Percentiles rank a stretch among this genome's conserved stretches.
These are phyloP conservation scores for Papilio elwesi DNA, from an alignment of 2,888 invertebrate species.

Conservation along the genomic window DNA sequence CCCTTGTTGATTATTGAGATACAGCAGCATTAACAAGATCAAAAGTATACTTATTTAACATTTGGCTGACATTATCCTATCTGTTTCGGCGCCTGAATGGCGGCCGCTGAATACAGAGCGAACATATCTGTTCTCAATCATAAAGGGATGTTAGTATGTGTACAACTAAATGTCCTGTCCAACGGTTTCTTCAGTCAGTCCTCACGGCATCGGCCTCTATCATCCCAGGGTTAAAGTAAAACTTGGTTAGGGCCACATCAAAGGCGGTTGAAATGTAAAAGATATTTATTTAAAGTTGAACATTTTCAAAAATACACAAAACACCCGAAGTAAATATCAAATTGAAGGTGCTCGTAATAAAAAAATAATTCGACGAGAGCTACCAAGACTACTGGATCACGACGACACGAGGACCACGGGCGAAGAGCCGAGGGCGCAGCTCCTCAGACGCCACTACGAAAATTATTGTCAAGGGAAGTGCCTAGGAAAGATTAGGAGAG, in stretches of 20 bases:
- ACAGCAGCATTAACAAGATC: too few species aligned
- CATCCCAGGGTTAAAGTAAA: too few species aligned
- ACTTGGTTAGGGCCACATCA: background rate
- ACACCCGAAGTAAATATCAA: constrained; percentile 61
- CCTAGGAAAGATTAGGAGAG: constrained; percentile 36
- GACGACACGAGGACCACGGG: constrained; percentile 46
- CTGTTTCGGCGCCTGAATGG: too few species aligned
- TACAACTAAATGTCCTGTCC: too few species aligned
- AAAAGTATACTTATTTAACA: too few species aligned
- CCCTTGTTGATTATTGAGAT: too few species aligned
- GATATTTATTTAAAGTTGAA: constrained; percentile 60
- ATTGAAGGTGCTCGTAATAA: constrained; percentile 55
- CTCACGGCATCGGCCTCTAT: too few species aligned
- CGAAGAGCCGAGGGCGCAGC: constrained; percentile 35
- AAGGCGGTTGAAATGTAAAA: constrained; percentile 42
- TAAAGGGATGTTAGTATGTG: too few species aligned
- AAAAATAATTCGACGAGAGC: constrained; percentile 52
- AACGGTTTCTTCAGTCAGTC: too few species aligned
- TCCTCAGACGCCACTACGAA: constrained; percentile 56
- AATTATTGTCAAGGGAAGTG: constrained; percentile 69
- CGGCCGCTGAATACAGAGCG: too few species aligned
- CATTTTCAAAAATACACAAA: constrained; percentile 69
- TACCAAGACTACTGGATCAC: constrained; percentile 52
- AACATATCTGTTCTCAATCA: too few species aligned
- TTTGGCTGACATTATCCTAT: too few species aligned